These are phyloP conservation scores for Lapara coniferarum DNA, from an alignment of 2,888 invertebrate genomes.

Conservation along the genomic window DNA sequence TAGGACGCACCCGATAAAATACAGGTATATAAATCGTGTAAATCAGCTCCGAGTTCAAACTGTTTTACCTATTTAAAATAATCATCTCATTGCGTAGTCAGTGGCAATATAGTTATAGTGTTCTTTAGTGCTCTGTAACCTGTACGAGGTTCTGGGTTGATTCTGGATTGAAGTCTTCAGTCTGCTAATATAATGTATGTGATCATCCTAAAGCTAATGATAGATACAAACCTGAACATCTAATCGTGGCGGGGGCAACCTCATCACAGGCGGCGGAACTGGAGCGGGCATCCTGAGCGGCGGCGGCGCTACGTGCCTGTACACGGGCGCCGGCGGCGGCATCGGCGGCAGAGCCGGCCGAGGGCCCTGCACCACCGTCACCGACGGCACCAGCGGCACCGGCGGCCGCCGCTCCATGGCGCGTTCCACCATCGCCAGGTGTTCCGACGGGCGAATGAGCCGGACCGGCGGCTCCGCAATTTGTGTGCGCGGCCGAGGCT, in stretches of 20 bases:
- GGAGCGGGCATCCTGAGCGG: slow-evolving; percentile 71
- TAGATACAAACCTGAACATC: slow-evolving; percentile 67
- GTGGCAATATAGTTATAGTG: too few species aligned
- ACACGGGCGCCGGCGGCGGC: slow-evolving; percentile 59
- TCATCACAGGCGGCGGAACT: slow-evolving; percentile 53
- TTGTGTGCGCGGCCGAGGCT: slow-evolving; percentile 62
- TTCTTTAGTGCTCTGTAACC: too few species aligned
- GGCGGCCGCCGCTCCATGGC: slow-evolving; percentile 60
- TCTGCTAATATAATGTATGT: too few species aligned
- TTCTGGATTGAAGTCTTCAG: too few species aligned
- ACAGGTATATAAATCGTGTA: too few species aligned
- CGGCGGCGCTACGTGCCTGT: slow-evolving; percentile 69
- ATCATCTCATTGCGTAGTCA: too few species aligned
- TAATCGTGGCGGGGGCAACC: slow-evolving; percentile 67
- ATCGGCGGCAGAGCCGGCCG: slow-evolving; percentile 51
- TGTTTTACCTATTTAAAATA: too few species aligned
- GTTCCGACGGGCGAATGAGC: slow-evolving; percentile 74
- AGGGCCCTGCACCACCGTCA: slow-evolving; percentile 63
- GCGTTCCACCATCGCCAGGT: slow-evolving; percentile 66
- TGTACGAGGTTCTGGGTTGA: too few species aligned
- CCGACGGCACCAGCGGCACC: slow-evolving; percentile 60
- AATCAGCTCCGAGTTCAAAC: too few species aligned
- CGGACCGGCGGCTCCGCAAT: slow-evolving; percentile 60
- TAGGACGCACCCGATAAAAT: too few species aligned
- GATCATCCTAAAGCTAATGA: neutral